A percentile compares a stretch with the other conserved stretches of the same genome.
Conservation (phyloP, 2,113 vertebrate species). For the Rattus norvegicus region DNA sequence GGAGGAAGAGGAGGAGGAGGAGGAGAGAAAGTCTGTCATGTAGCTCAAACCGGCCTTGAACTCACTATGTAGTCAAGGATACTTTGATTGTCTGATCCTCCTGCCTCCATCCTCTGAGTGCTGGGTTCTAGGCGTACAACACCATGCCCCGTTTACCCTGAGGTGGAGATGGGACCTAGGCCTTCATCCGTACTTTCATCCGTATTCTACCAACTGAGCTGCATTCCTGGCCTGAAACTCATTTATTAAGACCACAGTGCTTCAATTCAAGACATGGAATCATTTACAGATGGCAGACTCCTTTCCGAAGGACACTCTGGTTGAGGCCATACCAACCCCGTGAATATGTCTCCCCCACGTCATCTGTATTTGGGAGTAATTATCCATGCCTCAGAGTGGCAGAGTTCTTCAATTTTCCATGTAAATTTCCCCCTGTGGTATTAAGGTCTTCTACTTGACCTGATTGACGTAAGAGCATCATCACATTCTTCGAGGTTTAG, state of each 20-base stretch:
- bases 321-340: neutral
- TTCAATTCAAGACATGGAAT: neutral
- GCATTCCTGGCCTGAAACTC: neutral
- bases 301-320: neutral
- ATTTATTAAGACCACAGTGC: conserved; percentile 19
- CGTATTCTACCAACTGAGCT: neutral
- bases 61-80: neutral
- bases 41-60: neutral
- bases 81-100: neutral
- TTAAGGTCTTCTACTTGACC: neutral
- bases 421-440: neutral
- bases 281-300: neutral
- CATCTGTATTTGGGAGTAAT: neutral
- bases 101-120: neutral
- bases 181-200: neutral
- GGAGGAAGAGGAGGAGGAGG: no score
- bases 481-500: no score
- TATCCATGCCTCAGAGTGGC: neutral
- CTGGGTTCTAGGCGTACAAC: neutral
- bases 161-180: neutral
- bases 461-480: neutral
- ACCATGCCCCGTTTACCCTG: no score
- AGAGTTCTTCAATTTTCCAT: neutral
- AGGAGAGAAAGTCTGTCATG: no score
- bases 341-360: neutral